Conservation (phyloP, 2,888 invertebrate genomes). For the Choreutis nemorana region DNA sequence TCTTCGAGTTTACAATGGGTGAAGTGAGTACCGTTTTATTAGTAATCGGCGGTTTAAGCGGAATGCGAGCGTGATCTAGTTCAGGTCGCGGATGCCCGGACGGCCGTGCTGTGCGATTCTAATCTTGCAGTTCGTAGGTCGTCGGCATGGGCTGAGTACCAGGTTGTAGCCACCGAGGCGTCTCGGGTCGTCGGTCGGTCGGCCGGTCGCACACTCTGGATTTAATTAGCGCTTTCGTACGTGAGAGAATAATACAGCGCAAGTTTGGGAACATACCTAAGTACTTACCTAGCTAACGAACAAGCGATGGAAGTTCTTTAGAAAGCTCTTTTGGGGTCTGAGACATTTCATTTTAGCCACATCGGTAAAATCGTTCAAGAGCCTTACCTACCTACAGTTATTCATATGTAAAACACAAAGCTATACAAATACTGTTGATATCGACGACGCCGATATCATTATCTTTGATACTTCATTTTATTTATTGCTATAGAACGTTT, state of each 20-base stretch:
- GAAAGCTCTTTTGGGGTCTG: constrained; percentile 31
- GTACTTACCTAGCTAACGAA: neutral
- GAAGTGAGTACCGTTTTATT: constrained; percentile 44
- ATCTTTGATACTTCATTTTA: constrained; percentile 38
- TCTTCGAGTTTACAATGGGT: constrained; percentile 39
- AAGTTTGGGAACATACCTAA: constrained; percentile 33
- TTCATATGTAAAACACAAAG: too few relatives aligned
- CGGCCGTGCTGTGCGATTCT: constrained; percentile 30
- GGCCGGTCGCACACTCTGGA: constrained; percentile 14
- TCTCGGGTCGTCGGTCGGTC: constrained; percentile 3
- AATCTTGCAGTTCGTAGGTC: constrained; percentile 52
- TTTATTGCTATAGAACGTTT: constrained; percentile 30
- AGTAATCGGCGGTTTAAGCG: constrained; percentile 13
- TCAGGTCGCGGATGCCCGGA: constrained; percentile 23
- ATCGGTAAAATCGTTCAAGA: constrained; percentile 28
- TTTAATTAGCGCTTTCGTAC: constrained; percentile 32
- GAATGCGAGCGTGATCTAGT: constrained; percentile 41
- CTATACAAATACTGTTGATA: constrained; percentile 40
- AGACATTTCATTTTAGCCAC: constrained; percentile 15
- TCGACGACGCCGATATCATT: constrained; percentile 29
- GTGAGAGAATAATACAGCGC: constrained; percentile 21
- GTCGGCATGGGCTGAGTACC: constrained; percentile 32
- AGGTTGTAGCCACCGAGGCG: constrained; percentile 1
- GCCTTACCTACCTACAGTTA: constrained; percentile 30
- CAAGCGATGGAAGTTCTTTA: constrained; percentile 24